Conservation (phyloP, 1,140 invertebrate species). For the Lineus longissimus region DNA sequence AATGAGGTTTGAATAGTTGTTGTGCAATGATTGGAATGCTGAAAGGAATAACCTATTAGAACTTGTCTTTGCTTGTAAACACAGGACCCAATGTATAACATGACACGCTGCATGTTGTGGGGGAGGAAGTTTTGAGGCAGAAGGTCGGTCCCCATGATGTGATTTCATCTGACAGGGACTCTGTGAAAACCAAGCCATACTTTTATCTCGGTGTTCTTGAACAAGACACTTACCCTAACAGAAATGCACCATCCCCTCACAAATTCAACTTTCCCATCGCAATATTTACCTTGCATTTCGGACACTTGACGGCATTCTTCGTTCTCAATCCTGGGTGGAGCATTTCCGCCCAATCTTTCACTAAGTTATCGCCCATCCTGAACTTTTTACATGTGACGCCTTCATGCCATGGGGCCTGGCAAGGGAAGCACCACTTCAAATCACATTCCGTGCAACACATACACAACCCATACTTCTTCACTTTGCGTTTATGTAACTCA, state of each 20-base stretch:
- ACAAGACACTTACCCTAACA: no score
- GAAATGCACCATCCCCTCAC: no score
- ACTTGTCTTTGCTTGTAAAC: no score
- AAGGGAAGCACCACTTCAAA: constrained; percentile 54
- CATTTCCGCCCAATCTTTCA: constrained; percentile 53
- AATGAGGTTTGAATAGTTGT: neutral
- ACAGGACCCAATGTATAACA: neutral
- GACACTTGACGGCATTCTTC: constrained; percentile 55
- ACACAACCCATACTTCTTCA: constrained; percentile 27
- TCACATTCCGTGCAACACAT: constrained; percentile 47
- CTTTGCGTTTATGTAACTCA: constrained; percentile 19
- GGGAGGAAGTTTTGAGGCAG: no score
- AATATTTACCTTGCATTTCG: constrained; percentile 53
- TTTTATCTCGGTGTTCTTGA: no score
- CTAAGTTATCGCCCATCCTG: constrained; percentile 49
- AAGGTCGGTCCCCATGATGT: no score
- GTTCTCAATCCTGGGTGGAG: constrained; percentile 42
- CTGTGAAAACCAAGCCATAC: no score
- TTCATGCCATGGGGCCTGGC: constrained; percentile 54
- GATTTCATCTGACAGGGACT: no score
- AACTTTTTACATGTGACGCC: constrained; percentile 52
- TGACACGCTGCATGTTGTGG: no score
- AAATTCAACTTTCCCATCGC: no score
- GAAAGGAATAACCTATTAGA: no score
- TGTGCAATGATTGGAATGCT: neutral